These are phyloP conservation scores for Lethocerus indicus DNA, from an alignment of 1,140 invertebrate species.

Conservation along the genomic window DNA sequence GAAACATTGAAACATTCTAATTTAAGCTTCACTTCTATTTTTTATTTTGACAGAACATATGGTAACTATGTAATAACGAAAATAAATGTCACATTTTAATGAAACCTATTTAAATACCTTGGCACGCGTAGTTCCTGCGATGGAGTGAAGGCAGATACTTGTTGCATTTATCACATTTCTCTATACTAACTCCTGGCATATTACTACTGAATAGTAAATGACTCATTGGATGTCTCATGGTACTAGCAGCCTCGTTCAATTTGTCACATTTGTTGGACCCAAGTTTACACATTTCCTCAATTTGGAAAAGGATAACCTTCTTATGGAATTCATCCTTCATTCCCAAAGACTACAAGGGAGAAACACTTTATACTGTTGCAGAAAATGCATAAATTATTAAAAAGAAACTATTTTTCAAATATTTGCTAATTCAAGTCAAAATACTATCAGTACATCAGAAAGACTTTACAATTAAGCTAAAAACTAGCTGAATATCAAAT, in stretches of 20 bases:
- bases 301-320: slow-evolving; percentile 46
- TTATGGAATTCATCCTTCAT: slow-evolving; percentile 64
- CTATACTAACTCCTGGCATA: slow-evolving; percentile 17
- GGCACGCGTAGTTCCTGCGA: slow-evolving; percentile 55
- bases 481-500: no score
- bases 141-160: slow-evolving; percentile 52
- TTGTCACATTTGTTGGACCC: slow-evolving; percentile 4
- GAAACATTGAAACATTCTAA: slow-evolving; percentile 13
- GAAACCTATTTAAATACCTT: slow-evolving; percentile 36
- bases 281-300: slow-evolving; percentile 37
- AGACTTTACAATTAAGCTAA: no score
- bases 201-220: neutral
- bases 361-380: neutral
- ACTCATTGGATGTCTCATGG: neutral
- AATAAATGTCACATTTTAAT: slow-evolving; percentile 19
- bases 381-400: no score
- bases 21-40: neutral
- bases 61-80: neutral
- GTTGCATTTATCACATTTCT: slow-evolving; percentile 58
- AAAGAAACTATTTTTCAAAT: no score
- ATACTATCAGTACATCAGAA: no score
- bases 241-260: neutral
- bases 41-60: neutral
- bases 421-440: no score
- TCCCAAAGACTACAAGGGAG: slow-evolving; percentile 46